Evolutionary conservation across 2,113 vertebrate species (phyloP), one percentile per base, ranked within the genome.

Genomic region (Blennius ocellaris): DNA sequence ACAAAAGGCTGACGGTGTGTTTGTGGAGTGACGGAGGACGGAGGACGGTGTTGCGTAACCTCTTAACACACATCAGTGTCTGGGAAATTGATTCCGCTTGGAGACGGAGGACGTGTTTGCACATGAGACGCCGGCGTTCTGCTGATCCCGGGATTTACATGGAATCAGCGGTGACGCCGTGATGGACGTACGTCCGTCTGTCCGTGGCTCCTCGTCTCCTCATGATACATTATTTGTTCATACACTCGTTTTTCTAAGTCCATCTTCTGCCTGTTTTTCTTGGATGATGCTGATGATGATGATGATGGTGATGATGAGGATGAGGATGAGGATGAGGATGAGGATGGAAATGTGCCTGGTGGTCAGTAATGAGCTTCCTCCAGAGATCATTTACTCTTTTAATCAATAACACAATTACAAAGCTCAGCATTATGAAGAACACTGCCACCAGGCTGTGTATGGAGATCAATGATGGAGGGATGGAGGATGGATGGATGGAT

Each of bases 131-230:
- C 51, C 45, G 56, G 64, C 66, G 77, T 73, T 72, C 21, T 8
- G 48, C 78, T 87, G 86, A 91, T 87, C 82, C 74, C 5, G 8
- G 84, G 86, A 88, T 89, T 89, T 87, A 72, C 55, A 11, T 61
- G 0, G 17, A 61, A 66, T 83, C 65, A 44, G 3, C 52, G 44
- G 56, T 67, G 76, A 81, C 62, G 49, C 47, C 41, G 17, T 17
- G 44, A 59, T 49, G 5, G 21, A 30, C 4, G 21, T 30, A 30
- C 12, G 17, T 47, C 15, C 50, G 49, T 38, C 51, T 71, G 67
- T 60, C 10, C 76, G 59, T 61, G 66, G n/a, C n/a, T 53, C 59
- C 39, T 77, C 41, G 45, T 68, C 30, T 54, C 38, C 30, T 16
- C 6, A 6, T 44, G 47, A 30, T 17, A 43, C 41, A 4, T 30